Evolutionary conservation across 2,888 invertebrate genomes (phyloP).

Genomic region (Nemapogon koenigi): DNA sequence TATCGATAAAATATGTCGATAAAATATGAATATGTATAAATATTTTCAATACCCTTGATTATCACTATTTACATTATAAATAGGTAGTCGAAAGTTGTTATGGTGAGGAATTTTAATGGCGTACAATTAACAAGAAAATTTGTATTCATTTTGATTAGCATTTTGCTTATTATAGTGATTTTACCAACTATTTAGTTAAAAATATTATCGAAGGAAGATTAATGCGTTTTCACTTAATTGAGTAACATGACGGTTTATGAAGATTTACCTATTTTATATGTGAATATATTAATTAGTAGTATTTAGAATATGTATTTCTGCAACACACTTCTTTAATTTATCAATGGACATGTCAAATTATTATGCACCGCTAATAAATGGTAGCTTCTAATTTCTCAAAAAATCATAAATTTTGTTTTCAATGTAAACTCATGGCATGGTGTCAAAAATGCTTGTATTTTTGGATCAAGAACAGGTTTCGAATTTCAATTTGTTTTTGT

Average conservation of each 20-base stretch:
- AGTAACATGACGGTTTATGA: too few species aligned
- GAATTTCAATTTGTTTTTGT: slow-evolving; percentile 38
- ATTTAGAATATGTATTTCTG: too few species aligned
- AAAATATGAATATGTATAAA: slow-evolving; percentile 62
- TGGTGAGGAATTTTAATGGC: slow-evolving; percentile 4
- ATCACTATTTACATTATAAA: slow-evolving; percentile 19
- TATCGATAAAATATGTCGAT: slow-evolving; percentile 62
- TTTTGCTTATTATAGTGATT: too few species aligned
- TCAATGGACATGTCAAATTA: neutral
- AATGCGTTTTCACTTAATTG: too few species aligned
- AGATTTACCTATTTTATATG: too few species aligned
- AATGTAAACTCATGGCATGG: slow-evolving; percentile 27
- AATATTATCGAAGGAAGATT: too few species aligned
- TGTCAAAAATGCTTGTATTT: slow-evolving; percentile 27
- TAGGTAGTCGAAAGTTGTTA: slow-evolving; percentile 1
- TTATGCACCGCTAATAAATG: neutral
- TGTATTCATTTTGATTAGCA: too few species aligned
- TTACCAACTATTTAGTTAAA: too few species aligned
- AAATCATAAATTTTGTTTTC: slow-evolving; percentile 38
- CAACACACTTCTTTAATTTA: too few species aligned
- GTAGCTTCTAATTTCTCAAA: slow-evolving; percentile 25
- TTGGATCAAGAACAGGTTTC: slow-evolving; percentile 34
- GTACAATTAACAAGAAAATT: too few species aligned
- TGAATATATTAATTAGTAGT: too few species aligned
- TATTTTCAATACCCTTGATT: slow-evolving; percentile 46